Evolutionary conservation across 2,113 vertebrate genomes (phyloP).

Genomic region (Brienomyrus brachyistius): DNA sequence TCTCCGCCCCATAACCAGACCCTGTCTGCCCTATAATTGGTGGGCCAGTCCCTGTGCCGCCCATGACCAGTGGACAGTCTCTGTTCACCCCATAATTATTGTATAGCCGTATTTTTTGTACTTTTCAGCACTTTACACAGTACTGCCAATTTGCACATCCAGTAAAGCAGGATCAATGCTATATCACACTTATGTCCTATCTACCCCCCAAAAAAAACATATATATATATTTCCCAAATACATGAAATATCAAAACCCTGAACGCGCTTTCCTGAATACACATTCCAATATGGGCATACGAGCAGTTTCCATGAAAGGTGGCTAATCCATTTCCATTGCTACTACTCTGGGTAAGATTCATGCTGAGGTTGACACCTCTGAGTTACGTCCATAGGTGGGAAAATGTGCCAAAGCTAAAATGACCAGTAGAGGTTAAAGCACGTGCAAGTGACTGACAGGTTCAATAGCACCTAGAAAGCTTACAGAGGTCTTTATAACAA

Average conservation of each 20-base stretch:
- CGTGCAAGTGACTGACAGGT: background rate
- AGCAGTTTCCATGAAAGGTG: background rate
- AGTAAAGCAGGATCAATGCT: background rate
- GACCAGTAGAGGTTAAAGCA: background rate
- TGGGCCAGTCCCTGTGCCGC: background rate
- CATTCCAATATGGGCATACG: background rate
- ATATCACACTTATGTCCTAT: background rate
- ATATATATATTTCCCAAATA: too few species aligned
- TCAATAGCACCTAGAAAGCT: background rate
- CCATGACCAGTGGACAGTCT: background rate
- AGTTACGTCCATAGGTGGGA: background rate
- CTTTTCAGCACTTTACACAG: background rate
- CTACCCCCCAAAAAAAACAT: background rate
- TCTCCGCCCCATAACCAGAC: too few species aligned
- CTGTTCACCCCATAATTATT: background rate
- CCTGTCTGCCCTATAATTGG: background rate
- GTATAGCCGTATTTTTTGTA: background rate
- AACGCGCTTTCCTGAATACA: background rate
- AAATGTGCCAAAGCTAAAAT: background rate
- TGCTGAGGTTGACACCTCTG: background rate
- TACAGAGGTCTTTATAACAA: background rate
- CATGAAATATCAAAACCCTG: too few species aligned
- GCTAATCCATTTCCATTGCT: background rate
- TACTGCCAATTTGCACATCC: background rate
- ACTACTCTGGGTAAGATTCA: background rate